These are phyloP conservation scores for Bombycilla garrulus DNA, from an alignment of 2,113 vertebrate genomes.

Conservation along the genomic window DNA sequence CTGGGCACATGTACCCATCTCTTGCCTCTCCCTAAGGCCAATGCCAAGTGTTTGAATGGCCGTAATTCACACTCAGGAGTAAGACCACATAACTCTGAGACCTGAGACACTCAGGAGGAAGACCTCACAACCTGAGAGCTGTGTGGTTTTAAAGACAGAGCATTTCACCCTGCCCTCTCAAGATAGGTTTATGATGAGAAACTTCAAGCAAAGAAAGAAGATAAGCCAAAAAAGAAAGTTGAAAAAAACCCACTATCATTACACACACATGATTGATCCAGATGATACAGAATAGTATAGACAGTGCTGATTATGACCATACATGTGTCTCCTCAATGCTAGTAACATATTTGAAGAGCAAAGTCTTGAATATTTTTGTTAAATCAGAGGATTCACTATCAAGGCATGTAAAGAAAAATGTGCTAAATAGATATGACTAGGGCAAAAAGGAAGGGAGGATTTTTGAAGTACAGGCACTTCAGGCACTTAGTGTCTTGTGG, in stretches of 20 bases:
- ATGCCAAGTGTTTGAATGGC: neutral
- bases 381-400: neutral
- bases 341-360: neutral
- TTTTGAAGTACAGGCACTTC: neutral
- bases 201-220: neutral
- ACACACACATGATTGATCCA: neutral
- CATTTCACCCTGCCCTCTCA: neutral
- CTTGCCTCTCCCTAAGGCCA: neutral
- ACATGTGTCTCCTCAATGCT: fast-evolving
- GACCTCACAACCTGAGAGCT: neutral
- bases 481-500: neutral
- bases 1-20: neutral
- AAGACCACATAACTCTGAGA: no score
- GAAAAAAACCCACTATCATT: fast-evolving
- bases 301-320: neutral
- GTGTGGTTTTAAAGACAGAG: neutral
- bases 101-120: neutral
- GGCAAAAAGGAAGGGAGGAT: neutral
- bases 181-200: neutral
- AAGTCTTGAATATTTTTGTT: neutral
- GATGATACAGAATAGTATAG: neutral
- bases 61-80: neutral
- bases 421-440: neutral
- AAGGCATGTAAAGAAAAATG: neutral
- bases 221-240: neutral